phyloP scores from a whole-genome alignment of 2,797 vertebrate species.

The Enteromius thamalakanensis region DNA sequence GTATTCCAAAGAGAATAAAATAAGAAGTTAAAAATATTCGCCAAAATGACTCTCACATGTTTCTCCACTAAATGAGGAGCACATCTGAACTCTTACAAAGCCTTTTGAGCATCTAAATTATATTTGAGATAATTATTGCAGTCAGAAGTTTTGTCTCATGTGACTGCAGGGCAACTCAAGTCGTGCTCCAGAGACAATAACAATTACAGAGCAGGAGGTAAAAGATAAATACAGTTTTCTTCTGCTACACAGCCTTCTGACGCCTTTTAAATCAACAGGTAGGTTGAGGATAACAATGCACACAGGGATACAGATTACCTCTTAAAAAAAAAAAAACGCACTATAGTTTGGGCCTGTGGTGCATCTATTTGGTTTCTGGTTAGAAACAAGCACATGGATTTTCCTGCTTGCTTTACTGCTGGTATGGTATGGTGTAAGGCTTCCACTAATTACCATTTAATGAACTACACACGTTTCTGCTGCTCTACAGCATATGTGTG shows the following conservation, averaged over 20 bases:
- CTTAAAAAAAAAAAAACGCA: background rate
- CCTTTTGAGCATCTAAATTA: background rate
- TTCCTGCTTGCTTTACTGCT: background rate
- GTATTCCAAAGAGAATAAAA: slow-evolving; percentile 11
- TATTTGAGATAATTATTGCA: background rate
- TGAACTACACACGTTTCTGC: slow-evolving; percentile 11
- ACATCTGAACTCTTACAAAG: background rate
- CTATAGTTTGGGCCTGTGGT: background rate
- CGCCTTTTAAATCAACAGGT: background rate
- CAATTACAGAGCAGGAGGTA: slow-evolving; percentile 10
- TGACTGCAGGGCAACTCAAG: background rate
- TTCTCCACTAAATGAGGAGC: background rate
- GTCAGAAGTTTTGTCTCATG: slow-evolving; percentile 7
- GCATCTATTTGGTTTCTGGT: background rate
- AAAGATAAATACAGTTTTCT: slow-evolving; percentile 30
- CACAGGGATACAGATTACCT: background rate
- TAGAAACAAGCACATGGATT: background rate
- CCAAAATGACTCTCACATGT: slow-evolving; percentile 40
- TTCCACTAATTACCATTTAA: slow-evolving; percentile 10
- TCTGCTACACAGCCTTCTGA: background rate
- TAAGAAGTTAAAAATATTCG: background rate
- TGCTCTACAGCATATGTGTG: background rate
- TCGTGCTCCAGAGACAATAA: slow-evolving; percentile 4
- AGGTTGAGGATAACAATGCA: background rate
- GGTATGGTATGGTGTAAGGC: background rate